Evolutionary conservation across 2,797 vertebrate genomes (phyloP).

Genomic region (Tauraco hartlaubi): DNA sequence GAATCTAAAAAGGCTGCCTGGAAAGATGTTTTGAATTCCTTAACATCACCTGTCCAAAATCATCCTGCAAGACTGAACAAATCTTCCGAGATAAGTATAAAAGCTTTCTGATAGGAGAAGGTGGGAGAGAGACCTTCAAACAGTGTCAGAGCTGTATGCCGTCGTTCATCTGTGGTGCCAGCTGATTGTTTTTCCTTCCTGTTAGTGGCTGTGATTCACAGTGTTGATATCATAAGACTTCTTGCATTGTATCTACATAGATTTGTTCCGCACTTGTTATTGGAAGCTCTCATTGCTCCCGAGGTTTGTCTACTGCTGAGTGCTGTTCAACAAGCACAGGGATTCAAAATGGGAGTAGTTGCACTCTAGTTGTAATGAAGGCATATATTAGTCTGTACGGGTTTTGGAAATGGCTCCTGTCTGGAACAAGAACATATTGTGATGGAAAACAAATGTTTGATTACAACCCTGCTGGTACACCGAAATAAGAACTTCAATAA

Average conservation of each 20-base stretch:
- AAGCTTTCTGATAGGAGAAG: not conserved
- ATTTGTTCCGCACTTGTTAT: not conserved
- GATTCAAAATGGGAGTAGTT: not conserved
- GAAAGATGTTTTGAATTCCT: not conserved
- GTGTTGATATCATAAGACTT: not conserved
- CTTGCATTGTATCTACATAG: not conserved
- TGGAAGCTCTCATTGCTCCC: not conserved
- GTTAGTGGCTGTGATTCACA: not conserved
- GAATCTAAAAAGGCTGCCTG: not conserved
- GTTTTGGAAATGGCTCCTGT: not conserved
- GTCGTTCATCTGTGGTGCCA: not conserved
- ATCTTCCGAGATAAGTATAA: not conserved
- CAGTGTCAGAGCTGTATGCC: not conserved
- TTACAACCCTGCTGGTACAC: not conserved
- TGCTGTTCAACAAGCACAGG: not conserved
- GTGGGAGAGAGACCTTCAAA: not conserved
- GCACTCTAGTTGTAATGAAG: not conserved
- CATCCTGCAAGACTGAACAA: not conserved
- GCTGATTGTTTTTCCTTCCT: not conserved
- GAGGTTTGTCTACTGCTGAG: not conserved
- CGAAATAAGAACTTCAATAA: accelerated
- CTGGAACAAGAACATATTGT: accelerated
- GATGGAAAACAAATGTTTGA: not conserved
- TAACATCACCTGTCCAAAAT: not conserved
- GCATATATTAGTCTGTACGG: accelerated